Evolutionary conservation across 2,888 invertebrate species (phyloP).

Genomic region (Oscheius sp.): DNA sequence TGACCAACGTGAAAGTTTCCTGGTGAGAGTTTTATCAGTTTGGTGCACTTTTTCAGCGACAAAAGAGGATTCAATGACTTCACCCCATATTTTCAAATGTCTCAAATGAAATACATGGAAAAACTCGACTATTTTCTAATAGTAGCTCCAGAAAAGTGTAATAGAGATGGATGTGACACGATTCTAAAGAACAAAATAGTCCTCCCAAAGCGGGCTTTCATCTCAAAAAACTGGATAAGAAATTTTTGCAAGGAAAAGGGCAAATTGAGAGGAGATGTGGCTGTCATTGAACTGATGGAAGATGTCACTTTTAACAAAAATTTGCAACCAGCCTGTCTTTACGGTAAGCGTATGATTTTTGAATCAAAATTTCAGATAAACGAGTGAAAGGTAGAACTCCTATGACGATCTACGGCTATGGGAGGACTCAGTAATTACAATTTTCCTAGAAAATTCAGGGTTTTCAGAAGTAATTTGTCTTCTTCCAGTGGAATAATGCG

Average conservation of each 20-base stretch:
- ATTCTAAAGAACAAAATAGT: background rate
- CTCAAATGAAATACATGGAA: no score
- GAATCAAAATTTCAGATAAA: background rate
- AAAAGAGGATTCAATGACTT: no score
- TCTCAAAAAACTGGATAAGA: background rate
- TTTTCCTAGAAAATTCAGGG: background rate
- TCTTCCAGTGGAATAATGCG: background rate
- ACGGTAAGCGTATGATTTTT: background rate
- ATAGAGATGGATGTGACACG: background rate
- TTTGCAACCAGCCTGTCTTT: background rate
- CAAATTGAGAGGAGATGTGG: background rate
- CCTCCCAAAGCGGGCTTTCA: background rate
- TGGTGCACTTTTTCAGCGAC: no score
- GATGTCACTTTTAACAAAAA: background rate
- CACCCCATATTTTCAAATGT: no score
- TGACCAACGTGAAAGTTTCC: no score
- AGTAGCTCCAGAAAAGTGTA: background rate
- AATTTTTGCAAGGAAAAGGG: background rate
- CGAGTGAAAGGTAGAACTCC: background rate
- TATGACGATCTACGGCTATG: background rate
- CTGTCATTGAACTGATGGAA: background rate
- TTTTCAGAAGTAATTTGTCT: background rate
- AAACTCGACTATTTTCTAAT: background rate
- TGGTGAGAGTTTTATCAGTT: no score
- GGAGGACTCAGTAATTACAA: background rate